phyloP scores from a whole-genome alignment of 1,140 invertebrate species.

The Drosophila orosa region DNA sequence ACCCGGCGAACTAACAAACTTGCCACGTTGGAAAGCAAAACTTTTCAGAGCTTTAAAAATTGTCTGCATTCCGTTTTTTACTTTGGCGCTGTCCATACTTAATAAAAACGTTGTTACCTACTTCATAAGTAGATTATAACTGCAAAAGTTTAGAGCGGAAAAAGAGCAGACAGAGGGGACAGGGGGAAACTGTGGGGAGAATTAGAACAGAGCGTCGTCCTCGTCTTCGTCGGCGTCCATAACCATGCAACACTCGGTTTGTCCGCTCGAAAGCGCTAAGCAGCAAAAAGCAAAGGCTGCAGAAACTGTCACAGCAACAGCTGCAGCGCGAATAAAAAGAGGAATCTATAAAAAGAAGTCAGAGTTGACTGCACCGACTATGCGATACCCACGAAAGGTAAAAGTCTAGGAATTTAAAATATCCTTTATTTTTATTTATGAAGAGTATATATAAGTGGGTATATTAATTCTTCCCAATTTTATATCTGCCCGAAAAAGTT shows the following conservation, averaged over 20 bases:
- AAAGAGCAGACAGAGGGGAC: constrained; percentile 3
- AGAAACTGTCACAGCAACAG: constrained; percentile 46
- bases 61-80: constrained; percentile 39
- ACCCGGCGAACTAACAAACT: constrained; percentile 30
- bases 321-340: constrained; percentile 17
- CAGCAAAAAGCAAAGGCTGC: constrained; percentile 48
- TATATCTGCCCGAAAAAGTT: too few relatives aligned
- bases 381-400: not conserved
- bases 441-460: too few relatives aligned
- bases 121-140: constrained; percentile 70
- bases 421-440: too few relatives aligned
- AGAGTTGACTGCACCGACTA: not conserved
- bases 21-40: constrained; percentile 16
- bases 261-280: constrained; percentile 48
- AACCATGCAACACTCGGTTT: constrained; percentile 72
- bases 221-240: constrained; percentile 1
- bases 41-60: constrained; percentile 33
- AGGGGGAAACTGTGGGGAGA: constrained; percentile 28
- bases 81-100: constrained; percentile 33
- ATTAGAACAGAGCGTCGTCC: constrained; percentile 38
- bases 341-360: constrained; percentile 31
- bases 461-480: too few relatives aligned
- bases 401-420: not conserved
- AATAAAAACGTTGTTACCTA: constrained; percentile 68
- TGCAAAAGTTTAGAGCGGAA: constrained; percentile 60